Evolutionary conservation across 2,113 vertebrate genomes (phyloP).

Genomic region (Myxocyprinus asiaticus): DNA sequence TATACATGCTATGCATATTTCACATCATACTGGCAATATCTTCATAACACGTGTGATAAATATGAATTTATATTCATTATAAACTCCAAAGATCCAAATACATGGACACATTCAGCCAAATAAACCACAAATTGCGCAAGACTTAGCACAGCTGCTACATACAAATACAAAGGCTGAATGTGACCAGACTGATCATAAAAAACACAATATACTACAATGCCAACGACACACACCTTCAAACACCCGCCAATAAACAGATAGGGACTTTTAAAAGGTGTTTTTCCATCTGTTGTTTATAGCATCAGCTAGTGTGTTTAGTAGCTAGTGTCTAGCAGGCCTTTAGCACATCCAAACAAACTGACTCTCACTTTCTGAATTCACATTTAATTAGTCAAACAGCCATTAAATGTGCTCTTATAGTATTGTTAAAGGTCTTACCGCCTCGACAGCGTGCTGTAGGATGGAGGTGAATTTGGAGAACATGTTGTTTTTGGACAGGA

Average conservation of each 20-base stretch:
- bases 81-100: background rate
- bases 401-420: background rate
- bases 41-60: background rate
- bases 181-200: background rate
- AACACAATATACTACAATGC: background rate
- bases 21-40: background rate
- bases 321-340: conserved; percentile 11
- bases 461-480: conserved; percentile 97
- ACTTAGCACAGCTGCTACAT: conserved; percentile 8
- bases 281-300: background rate
- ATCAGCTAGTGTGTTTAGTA: background rate
- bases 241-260: background rate
- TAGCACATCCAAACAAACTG: background rate
- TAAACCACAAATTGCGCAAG: conserved; percentile 6
- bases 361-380: background rate
- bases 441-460: conserved; percentile 96
- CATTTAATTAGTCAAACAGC: background rate
- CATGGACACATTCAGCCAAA: background rate
- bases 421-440: conserved; percentile 79
- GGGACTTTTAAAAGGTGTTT: background rate
- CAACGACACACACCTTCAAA: background rate
- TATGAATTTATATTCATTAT: background rate
- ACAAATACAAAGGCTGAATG: background rate
- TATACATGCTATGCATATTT: background rate
- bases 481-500: conserved; percentile 94